Evolutionary conservation across 2,888 invertebrate genomes (phyloP), one percentile per base, ranked within the genome.

Genomic region (Julus scandinavius): DNA sequence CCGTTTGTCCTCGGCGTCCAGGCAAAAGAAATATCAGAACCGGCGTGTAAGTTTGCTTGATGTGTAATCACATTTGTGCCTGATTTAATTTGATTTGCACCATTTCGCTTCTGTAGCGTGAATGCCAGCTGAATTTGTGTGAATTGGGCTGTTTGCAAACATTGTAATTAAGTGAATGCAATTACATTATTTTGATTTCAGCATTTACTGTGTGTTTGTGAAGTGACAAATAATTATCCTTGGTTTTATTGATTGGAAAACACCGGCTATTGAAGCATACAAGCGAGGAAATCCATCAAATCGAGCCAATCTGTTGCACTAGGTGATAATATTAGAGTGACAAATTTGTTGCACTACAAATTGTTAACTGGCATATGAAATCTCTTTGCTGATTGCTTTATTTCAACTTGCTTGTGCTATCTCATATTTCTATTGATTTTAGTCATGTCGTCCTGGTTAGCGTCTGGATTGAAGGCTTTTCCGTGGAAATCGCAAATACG

Each of bases 401-500:
- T 20, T 72, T 72, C 72, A 11, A 29, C 72, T 9, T 72, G 29
- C 72, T 72, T 20, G 63, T 72, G 72, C 20, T 72, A 72, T 72
- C 72, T 29, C 9, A 20, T 11, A 11, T 72, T 20, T 7, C n/a
- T 63, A n/a, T 63, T 0, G n/a, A 20, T 63, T 72, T 72, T 29
- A 29, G 29, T 20, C 72, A 72, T 72, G 72, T 72, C 72, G 72
- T 20, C 72, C 29, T 72, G 72, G 72, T 72, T 72, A 20, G 6
- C 72, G 29, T 72, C 9, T 72, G 72, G 72, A 6, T 72, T 72
- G 72, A 72, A 72, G 72, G 20, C 29, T 72, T 72, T 72, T 72
- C 72, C 72, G 20, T 72, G 72, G 72, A 72, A 72, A 29, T 72
- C 72, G 72, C 72, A 72, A 72, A 72, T 72, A 72, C 20, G 72